Conservation (phyloP, 2,113 vertebrate species). For the Chamaetylas fuelleborni region DNA sequence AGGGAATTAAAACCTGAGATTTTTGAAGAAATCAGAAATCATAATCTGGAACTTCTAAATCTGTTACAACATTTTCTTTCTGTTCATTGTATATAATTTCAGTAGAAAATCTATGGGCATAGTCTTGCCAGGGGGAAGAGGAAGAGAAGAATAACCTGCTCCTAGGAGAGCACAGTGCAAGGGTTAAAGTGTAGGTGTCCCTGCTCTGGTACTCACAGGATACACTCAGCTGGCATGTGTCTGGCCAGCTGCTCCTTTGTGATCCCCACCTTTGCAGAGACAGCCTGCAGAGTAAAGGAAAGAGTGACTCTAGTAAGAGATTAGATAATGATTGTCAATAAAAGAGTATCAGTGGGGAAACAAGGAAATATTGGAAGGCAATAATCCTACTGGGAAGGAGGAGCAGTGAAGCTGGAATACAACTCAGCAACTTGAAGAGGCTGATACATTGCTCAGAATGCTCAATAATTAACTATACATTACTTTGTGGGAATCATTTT, state of each 20-base stretch:
- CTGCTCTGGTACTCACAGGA: neutral
- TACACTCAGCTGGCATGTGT: neutral
- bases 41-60: neutral
- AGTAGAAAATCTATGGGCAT: neutral
- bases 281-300: neutral
- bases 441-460: neutral
- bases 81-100: neutral
- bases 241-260: neutral
- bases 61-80: neutral
- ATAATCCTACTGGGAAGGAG: neutral
- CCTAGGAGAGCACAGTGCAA: neutral
- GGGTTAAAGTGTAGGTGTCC: neutral
- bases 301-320: neutral
- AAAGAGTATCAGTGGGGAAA: neutral
- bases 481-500: neutral
- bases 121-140: neutral
- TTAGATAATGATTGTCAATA: neutral
- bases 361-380: neutral
- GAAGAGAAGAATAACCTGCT: neutral
- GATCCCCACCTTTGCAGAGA: neutral
- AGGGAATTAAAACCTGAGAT: neutral
- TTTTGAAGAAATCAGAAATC: neutral
- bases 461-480: constrained; percentile 23
- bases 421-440: neutral
- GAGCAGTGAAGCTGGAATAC: neutral